Evolutionary conservation across 2,888 invertebrate genomes (phyloP), one percentile per base, ranked within the genome.

Genomic region (Blomia tropicalis): DNA sequence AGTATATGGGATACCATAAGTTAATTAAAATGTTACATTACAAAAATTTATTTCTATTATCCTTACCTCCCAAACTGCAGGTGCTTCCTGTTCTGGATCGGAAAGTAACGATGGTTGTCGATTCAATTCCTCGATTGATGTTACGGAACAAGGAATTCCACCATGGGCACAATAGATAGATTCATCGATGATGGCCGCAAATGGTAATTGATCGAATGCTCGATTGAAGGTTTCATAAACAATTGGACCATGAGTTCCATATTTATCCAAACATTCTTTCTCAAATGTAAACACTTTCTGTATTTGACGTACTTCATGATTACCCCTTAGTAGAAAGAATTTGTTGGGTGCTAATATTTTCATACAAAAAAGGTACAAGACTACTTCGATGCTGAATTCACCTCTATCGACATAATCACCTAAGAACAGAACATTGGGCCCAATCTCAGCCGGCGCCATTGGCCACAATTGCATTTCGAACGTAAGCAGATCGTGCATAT

Each of bases 361-460:
- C 69, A 82, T 81, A 1, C 83, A 79, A 67, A 85, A 77, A 59
- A 85, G 73, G 70, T 84, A 84, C 0, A 36, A 11, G 29, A 60
- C 58, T 41, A 27, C 59, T 61, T 85, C 85, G 0, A 82, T 70
- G 64, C 84, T 81, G 71, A 78, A 78, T 19, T 78, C 75, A 1
- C 85, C 85, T 65, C 85, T 76, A 73, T 85, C 85, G 27, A 85
- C 84, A 72, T 81, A 85, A 74, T 85, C 85, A 0, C 85, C 85
- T 0, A 85, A 78, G 72, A 85, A 84, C 5, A 85, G 75, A 63
- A 84, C 74, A 22, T 77, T 77, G 3, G 81, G 79, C 0, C 84
- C 82, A 11, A 80, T 78, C 47, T 84, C 73, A 5, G 79, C 75
- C 0, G 81, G 78, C 0, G 84, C 83, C 64, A 81, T 75, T 23